phyloP scores from a whole-genome alignment of 2,113 vertebrate species.

The human region GRCh38 chr15:81452001-81452500 shows the following conservation, averaged over 20 bases:
- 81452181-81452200: background rate
- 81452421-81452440: background rate
- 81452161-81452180: background rate
- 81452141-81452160: background rate
- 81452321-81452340: background rate
- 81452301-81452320: background rate
- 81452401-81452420: background rate
- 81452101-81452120: background rate
- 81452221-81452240: background rate
- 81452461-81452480: background rate
- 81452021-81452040: background rate
- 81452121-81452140: background rate
- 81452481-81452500: background rate
- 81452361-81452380: background rate
- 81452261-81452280: background rate
- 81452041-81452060: background rate
- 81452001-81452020: background rate
- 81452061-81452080: background rate
- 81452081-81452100: background rate
- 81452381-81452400: background rate
- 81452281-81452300: background rate
- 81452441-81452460: background rate
- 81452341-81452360: background rate
- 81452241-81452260: background rate
- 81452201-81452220: background rate